Evolutionary conservation across 2,113 vertebrate genomes (phyloP).

Genomic region (Silurus asotus): DNA sequence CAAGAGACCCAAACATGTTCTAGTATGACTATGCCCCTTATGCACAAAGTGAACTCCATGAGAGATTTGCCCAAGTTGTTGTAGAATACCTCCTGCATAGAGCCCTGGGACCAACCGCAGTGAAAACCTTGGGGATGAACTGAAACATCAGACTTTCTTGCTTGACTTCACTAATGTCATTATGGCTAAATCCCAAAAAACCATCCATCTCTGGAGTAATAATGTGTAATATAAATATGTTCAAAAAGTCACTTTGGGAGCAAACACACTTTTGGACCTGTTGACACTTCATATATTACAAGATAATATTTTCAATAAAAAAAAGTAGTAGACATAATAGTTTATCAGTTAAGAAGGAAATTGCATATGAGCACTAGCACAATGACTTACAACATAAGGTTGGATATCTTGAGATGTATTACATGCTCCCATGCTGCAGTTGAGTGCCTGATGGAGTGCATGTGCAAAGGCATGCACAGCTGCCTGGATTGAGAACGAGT

Average conservation of each 20-base stretch:
- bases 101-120: not conserved
- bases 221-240: too few species aligned
- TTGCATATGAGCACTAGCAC: not conserved
- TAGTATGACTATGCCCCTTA: not conserved
- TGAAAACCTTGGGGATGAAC: not conserved
- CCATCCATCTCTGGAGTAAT: not conserved
- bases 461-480: conserved; percentile 76
- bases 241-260: not conserved
- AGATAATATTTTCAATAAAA: not conserved
- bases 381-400: conserved; percentile 75
- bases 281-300: too few species aligned
- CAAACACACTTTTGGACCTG: not conserved
- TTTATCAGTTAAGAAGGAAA: not conserved
- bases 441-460: conserved; percentile 71
- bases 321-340: not conserved
- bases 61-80: not conserved
- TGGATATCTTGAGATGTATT: conserved; percentile 57
- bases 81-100: not conserved
- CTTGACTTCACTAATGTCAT: not conserved
- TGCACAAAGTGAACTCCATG: not conserved
- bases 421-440: conserved; percentile 68
- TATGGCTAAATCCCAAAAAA: not conserved
- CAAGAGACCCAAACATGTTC: not conserved
- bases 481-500: conserved; percentile 67
- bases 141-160: too few species aligned